These are phyloP conservation scores for Laticauda laticaudata DNA, from an alignment of 2,113 vertebrate species.

Conservation along the genomic window DNA sequence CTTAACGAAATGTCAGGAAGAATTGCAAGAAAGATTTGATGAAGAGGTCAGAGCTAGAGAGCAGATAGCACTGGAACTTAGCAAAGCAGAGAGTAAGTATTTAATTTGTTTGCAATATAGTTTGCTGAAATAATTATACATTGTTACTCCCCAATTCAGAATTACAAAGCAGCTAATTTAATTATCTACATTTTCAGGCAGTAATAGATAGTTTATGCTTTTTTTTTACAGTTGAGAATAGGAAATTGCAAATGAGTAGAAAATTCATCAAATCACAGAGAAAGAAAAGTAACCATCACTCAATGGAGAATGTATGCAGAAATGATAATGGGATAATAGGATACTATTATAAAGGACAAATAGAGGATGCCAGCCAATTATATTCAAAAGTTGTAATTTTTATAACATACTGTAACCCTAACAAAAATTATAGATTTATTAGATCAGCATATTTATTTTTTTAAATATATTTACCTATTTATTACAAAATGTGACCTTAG, in stretches of 20 bases:
- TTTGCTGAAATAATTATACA: background rate
- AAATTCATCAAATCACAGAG: background rate
- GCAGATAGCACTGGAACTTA: constrained; percentile 89
- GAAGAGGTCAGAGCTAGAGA: constrained; percentile 86
- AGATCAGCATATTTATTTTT: background rate
- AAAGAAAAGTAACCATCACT: background rate
- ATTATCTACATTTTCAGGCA: background rate
- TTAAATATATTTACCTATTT: background rate
- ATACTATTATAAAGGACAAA: background rate
- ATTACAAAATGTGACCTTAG: background rate
- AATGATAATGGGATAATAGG: background rate
- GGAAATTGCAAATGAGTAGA: background rate
- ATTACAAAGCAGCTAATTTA: background rate
- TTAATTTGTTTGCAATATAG: background rate
- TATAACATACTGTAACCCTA: background rate
- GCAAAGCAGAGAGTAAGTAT: constrained; percentile 85
- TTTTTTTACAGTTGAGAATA: background rate
- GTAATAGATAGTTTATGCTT: constrained; percentile 2
- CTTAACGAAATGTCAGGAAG: constrained; percentile 84
- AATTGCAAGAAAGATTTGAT: constrained; percentile 83
- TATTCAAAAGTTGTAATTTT: background rate
- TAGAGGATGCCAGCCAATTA: background rate
- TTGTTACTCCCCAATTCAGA: background rate
- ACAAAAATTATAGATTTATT: background rate
- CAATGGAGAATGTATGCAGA: background rate